Conservation (phyloP, 2,888 invertebrate species). For the Acronicta psi region DNA sequence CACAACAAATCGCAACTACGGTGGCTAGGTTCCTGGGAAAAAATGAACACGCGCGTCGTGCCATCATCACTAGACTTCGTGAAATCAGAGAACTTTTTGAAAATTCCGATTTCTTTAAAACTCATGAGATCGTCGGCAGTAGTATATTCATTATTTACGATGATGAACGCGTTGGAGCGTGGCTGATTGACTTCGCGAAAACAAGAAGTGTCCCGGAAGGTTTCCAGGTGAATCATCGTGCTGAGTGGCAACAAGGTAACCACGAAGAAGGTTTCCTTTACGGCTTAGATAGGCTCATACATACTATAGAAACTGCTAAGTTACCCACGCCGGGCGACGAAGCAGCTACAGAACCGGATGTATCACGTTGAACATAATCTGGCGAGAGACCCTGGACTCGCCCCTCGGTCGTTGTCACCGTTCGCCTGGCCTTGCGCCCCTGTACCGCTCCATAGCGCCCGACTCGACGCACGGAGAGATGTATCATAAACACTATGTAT, state of each 20-base stretch:
- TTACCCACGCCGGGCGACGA: slow-evolving; percentile 65
- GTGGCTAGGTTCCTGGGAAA: slow-evolving; percentile 93
- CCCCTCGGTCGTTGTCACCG: slow-evolving; percentile 76
- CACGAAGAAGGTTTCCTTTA: slow-evolving; percentile 98
- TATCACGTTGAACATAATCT: slow-evolving; percentile 79
- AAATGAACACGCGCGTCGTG: slow-evolving; percentile 90
- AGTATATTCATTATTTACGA: slow-evolving; percentile 98
- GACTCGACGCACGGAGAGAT: slow-evolving; percentile 76
- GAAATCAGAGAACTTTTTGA: slow-evolving; percentile 94
- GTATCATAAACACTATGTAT: slow-evolving; percentile 69
- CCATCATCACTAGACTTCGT: slow-evolving; percentile 92
- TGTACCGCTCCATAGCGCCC: slow-evolving; percentile 66
- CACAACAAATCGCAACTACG: slow-evolving; percentile 92
- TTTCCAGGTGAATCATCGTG: slow-evolving; percentile 92
- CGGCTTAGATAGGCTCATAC: slow-evolving; percentile 97
- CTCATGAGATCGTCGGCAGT: slow-evolving; percentile 97
- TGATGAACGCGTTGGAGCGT: slow-evolving; percentile 95
- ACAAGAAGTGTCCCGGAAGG: slow-evolving; percentile 93
- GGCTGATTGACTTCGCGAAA: slow-evolving; percentile 99
- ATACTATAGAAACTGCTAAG: slow-evolving; percentile 86
- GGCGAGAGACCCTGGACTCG: slow-evolving; percentile 80
- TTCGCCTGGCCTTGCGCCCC: slow-evolving; percentile 70
- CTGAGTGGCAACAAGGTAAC: slow-evolving; percentile 97
- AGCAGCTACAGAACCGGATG: slow-evolving; percentile 77
- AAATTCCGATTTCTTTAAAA: slow-evolving; percentile 94